These are phyloP conservation scores for Hippocampus abdominalis DNA, from an alignment of 2,113 vertebrate genomes.

Conservation along the genomic window DNA sequence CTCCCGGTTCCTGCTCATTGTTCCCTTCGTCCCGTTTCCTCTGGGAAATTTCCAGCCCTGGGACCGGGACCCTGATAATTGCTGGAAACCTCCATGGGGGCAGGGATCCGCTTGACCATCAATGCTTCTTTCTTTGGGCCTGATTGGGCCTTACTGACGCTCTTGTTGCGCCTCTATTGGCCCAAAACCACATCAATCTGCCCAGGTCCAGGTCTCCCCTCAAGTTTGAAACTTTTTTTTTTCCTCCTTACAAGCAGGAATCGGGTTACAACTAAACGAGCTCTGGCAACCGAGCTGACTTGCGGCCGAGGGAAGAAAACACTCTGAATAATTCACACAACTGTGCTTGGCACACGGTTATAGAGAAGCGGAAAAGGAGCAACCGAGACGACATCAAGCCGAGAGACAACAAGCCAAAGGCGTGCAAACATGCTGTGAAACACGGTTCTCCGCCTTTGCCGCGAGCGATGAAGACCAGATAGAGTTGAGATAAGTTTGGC, in stretches of 20 bases:
- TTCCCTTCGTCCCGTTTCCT: constrained; percentile 67
- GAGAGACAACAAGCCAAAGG: constrained; percentile 1
- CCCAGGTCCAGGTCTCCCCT: constrained; percentile 34
- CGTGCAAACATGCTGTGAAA: constrained; percentile 36
- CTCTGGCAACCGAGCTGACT: constrained; percentile 69
- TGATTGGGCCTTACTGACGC: constrained; percentile 47
- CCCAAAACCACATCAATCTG: constrained; percentile 57
- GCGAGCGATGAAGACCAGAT: constrained; percentile 52
- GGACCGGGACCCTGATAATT: constrained; percentile 62
- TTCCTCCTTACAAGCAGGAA: constrained; percentile 47
- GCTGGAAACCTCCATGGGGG: constrained; percentile 66
- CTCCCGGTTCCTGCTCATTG: constrained; percentile 68
- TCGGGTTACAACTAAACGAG: constrained; percentile 66
- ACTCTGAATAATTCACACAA: constrained; percentile 73
- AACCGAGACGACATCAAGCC: constrained; percentile 3
- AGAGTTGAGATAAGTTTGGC: constrained; percentile 23
- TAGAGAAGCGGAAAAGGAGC: not conserved
- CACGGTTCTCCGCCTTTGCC: constrained; percentile 29
- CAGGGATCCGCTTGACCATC: constrained; percentile 30
- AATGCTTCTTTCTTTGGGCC: constrained; percentile 27
- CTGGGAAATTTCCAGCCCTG: constrained; percentile 62
- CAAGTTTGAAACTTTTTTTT: constrained; percentile 77
- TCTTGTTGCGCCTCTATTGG: constrained; percentile 57
- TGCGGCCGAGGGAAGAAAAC: constrained; percentile 55
- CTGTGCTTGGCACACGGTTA: constrained; percentile 35